Evolutionary conservation across 2,797 vertebrate species (phyloP).

Genomic region (Cuniculus paca): DNA sequence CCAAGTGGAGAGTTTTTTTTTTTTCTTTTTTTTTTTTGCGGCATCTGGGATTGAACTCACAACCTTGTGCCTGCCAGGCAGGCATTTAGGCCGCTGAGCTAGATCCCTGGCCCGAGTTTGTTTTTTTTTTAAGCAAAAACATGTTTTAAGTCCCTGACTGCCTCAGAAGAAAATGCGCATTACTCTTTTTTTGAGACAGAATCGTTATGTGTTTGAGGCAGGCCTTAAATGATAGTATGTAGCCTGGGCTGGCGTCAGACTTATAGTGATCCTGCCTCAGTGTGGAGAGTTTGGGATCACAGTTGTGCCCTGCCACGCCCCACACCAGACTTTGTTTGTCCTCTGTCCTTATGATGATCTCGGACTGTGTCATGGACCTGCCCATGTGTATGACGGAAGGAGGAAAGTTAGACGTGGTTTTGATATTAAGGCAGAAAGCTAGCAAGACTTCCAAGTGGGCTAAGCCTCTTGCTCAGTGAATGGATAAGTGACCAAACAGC

Average conservation of each 20-base stretch:
- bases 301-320: neutral
- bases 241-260: neutral
- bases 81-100: too few species aligned
- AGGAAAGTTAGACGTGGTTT: neutral
- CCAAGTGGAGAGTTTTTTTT: neutral
- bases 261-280: neutral
- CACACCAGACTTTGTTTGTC: neutral
- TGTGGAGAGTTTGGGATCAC: neutral
- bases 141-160: neutral
- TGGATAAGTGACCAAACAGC: neutral
- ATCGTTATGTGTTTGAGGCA: neutral
- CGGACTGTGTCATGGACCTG: neutral
- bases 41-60: too few species aligned
- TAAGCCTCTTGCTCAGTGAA: neutral
- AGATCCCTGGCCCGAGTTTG: too few species aligned
- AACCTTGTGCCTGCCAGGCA: too few species aligned
- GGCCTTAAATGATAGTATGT: neutral
- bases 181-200: neutral
- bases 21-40: neutral
- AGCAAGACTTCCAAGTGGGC: neutral
- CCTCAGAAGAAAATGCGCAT: neutral
- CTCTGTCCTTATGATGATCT: neutral
- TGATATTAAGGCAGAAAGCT: neutral
- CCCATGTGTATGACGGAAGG: neutral
- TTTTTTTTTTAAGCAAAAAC: neutral